These are phyloP conservation scores for Actias luna DNA, from an alignment of 2,888 invertebrate species.

Conservation along the genomic window DNA sequence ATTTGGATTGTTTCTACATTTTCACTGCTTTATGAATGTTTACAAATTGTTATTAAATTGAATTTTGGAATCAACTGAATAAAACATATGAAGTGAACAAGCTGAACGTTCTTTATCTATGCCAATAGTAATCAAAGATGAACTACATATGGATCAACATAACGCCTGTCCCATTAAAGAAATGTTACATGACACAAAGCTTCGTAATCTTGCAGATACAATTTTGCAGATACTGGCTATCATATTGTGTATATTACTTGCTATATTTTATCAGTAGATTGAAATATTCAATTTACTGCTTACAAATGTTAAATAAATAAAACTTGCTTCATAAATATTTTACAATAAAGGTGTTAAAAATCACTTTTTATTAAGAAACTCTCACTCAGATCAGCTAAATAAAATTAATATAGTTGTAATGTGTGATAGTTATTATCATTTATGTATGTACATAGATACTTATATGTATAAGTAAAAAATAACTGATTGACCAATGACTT, in stretches of 20 bases:
- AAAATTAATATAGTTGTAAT: background rate
- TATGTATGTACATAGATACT: too few relatives aligned
- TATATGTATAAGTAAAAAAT: too few relatives aligned
- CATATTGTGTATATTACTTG: background rate
- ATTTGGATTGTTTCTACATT: too few relatives aligned
- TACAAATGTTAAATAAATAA: too few relatives aligned
- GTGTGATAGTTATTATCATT: background rate
- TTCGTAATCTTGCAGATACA: background rate
- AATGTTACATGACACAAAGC: background rate
- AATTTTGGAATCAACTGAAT: too few relatives aligned
- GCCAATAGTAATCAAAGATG: background rate
- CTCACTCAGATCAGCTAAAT: background rate
- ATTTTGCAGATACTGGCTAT: background rate
- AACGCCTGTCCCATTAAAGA: background rate
- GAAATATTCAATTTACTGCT: background rate
- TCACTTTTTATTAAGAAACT: background rate
- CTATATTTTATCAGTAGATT: background rate
- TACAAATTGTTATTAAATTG: too few relatives aligned
- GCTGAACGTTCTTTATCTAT: background rate
- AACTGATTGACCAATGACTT: too few relatives aligned
- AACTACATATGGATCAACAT: conserved; percentile 3
- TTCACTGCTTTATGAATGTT: background rate
- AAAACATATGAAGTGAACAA: background rate
- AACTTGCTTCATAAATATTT: background rate
- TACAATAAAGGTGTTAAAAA: background rate